Evolutionary conservation across 2,888 invertebrate genomes (phyloP), one percentile per base, ranked within the genome.

Genomic region (Lymantria monacha): DNA sequence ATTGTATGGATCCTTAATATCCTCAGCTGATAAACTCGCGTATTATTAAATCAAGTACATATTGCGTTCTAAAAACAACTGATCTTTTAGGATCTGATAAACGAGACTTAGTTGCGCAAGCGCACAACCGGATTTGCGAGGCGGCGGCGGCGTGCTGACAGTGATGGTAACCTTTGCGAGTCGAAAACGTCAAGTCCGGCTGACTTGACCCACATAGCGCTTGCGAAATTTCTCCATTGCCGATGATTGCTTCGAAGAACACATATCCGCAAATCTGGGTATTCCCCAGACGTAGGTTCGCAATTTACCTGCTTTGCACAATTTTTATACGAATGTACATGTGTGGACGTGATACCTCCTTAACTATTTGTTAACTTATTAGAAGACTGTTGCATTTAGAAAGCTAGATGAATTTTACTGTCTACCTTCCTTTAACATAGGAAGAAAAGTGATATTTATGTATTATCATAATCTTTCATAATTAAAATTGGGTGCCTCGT

Each of bases 171-270:
- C 90, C 90, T 90, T 88, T 89, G 78, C 82, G 79, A 76, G 76
- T 85, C 87, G 83, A 85, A 85, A 87, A 86, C 85, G 74, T 83
- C 82, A 83, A 86, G 85, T 89, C 90, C 90, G 90, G 86, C 86
- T 83, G 85, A 77, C 89, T 87, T 87, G 91, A 90, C 91, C 91
- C 70, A 91, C 90, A 79, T 90, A 63, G 68, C 60, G 76, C 83
- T 90, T 88, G 85, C 85, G 89, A 86, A 89, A 89, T 90, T 89
- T 91, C 90, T 86, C 85, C 87, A 72, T 76, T 79, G 79, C 75
- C 71, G n/a, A n/a, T 77, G 77, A 72, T 70, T 73, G 73, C 72
- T 87, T 83, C 86, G 79, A 83, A 84, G 87, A 88, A 87, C 77
- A 70, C 73, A 61, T 72, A 74, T 67, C 71, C 72, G 74, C 70